Evolutionary conservation across 2,888 invertebrate genomes (phyloP).

Genomic region (Eristalis intricaria): DNA sequence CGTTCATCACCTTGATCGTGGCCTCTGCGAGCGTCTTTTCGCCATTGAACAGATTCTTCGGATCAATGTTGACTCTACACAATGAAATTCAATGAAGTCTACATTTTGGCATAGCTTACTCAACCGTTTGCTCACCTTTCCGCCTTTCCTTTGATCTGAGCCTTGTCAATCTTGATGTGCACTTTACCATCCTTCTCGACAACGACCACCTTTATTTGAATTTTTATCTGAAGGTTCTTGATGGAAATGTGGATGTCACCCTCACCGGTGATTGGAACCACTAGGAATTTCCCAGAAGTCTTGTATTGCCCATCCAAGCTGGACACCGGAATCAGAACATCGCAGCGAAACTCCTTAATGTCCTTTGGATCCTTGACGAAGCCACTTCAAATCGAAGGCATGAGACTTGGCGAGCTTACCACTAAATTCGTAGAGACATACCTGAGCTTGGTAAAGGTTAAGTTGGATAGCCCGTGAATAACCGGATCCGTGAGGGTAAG

Average conservation of each 20-base stretch:
- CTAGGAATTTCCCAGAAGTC: conserved; percentile 74
- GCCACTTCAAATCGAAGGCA: conserved; percentile 66
- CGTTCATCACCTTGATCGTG: conserved; percentile 75
- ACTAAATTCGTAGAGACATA: not conserved
- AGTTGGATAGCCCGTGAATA: conserved; percentile 70
- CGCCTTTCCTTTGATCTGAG: conserved; percentile 68
- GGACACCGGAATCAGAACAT: conserved; percentile 32
- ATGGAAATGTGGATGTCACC: conserved; percentile 73
- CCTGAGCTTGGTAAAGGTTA: conserved; percentile 57
- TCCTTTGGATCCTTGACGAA: conserved; percentile 74
- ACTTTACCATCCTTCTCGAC: conserved; percentile 74
- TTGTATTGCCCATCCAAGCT: conserved; percentile 74
- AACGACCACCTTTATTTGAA: conserved; percentile 41
- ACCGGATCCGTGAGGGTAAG: conserved; percentile 72
- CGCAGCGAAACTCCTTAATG: conserved; percentile 69
- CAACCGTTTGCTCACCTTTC: conserved; percentile 69
- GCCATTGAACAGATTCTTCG: conserved; percentile 76
- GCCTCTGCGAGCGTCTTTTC: conserved; percentile 74
- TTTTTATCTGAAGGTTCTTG: conserved; percentile 53
- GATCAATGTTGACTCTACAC: conserved; percentile 72
- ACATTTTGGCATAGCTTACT: no score
- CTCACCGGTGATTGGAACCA: conserved; percentile 74
- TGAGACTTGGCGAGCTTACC: not conserved
- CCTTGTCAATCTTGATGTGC: conserved; percentile 72
- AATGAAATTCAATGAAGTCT: not conserved